Evolutionary conservation across 1,140 invertebrate species (phyloP).

Genomic region (Reticulitermes speratus): DNA sequence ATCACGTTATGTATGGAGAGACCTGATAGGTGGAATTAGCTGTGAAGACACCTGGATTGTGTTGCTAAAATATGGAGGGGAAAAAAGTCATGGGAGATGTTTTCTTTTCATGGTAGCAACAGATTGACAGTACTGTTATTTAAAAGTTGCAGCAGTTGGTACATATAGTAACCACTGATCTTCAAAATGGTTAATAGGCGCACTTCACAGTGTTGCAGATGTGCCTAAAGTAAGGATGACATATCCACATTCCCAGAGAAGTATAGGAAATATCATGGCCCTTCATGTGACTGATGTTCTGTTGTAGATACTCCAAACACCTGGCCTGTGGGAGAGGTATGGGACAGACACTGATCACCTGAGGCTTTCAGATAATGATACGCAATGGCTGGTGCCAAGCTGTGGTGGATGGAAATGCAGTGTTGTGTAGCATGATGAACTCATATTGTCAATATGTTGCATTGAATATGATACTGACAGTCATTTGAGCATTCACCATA

Average conservation of each 20-base stretch:
- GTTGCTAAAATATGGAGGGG: too few relatives aligned
- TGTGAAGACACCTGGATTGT: too few relatives aligned
- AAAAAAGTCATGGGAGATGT: too few relatives aligned
- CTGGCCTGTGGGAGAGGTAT: conserved; percentile 56
- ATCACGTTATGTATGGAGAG: too few relatives aligned
- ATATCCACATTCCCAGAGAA: neutral
- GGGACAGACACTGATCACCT: neutral
- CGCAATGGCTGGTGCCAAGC: conserved; percentile 18
- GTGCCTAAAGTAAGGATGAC: conserved; percentile 4
- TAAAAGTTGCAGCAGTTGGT: too few relatives aligned
- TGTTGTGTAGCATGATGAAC: conserved; percentile 19
- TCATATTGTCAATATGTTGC: neutral
- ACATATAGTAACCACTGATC: too few relatives aligned
- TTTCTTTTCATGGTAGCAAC: too few relatives aligned
- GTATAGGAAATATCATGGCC: neutral
- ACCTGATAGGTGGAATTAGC: too few relatives aligned
- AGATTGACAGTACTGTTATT: too few relatives aligned
- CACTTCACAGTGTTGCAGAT: too few relatives aligned
- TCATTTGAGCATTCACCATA: neutral
- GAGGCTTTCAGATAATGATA: neutral
- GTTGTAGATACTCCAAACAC: conserved; percentile 60
- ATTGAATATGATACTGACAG: too few relatives aligned
- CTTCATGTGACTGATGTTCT: neutral
- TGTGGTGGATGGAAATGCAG: conserved; percentile 33
- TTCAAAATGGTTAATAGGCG: too few relatives aligned